Percentiles rank a stretch among this genome's conserved stretches.
phyloP scores from a whole-genome alignment of 2,888 invertebrate genomes.

The Taphrorychus bicolor region DNA sequence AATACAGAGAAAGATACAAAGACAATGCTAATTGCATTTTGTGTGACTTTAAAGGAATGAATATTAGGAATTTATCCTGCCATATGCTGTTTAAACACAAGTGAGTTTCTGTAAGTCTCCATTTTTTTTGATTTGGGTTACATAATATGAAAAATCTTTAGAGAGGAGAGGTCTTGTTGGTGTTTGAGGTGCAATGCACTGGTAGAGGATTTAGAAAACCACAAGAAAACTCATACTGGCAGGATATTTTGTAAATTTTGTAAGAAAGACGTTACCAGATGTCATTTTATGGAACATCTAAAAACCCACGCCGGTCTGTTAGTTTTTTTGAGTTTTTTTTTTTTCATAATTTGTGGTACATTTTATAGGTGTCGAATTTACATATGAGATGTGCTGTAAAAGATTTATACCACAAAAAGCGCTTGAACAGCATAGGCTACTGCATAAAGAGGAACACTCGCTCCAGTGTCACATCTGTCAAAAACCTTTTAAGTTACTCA shows the following conservation, averaged over 20 bases:
- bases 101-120: slow-evolving; percentile 33
- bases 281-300: slow-evolving; percentile 43
- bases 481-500: slow-evolving; percentile 39
- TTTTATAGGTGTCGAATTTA: slow-evolving; percentile 15
- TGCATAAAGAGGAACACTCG: slow-evolving; percentile 36
- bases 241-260: slow-evolving; percentile 42
- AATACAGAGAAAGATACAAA: slow-evolving; percentile 30
- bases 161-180: slow-evolving; percentile 38
- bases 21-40: slow-evolving; percentile 39
- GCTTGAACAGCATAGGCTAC: slow-evolving; percentile 34
- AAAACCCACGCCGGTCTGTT: slow-evolving; percentile 43
- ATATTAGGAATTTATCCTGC: slow-evolving; percentile 37
- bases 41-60: slow-evolving; percentile 42
- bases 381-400: slow-evolving; percentile 29
- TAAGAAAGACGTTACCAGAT: slow-evolving; percentile 31
- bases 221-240: slow-evolving; percentile 39
- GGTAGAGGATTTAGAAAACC: slow-evolving; percentile 39
- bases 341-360: too few species aligned
- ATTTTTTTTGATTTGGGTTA: background rate
- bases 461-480: slow-evolving; percentile 40
- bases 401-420: slow-evolving; percentile 36
- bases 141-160: slow-evolving; percentile 19
- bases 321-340: too few species aligned
- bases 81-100: slow-evolving; percentile 42
- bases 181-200: slow-evolving; percentile 43